phyloP scores from a whole-genome alignment of 2,888 invertebrate species.

The Colletes collaris region DNA sequence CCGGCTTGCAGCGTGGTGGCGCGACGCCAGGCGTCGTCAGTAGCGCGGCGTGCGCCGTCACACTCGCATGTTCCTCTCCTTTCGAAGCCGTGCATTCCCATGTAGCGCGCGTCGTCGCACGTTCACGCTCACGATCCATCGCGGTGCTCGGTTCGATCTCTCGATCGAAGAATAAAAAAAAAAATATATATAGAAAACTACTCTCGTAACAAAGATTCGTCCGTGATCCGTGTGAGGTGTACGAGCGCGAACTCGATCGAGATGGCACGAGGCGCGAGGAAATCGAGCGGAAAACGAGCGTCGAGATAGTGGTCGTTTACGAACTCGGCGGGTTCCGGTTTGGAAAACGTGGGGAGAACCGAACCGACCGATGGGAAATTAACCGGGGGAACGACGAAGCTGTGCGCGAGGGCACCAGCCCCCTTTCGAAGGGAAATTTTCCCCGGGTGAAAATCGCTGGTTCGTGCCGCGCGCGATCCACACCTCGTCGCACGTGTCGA shows the following conservation, averaged over 20 bases:
- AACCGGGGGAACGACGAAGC: conserved; percentile 9
- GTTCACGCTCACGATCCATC: conserved; percentile 18
- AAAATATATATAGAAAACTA: background rate
- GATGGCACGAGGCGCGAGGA: background rate
- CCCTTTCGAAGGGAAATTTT: conserved; percentile 14
- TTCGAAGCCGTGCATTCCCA: conserved; percentile 52
- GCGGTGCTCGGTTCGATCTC: too few species aligned
- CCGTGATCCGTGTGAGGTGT: conserved; percentile 10
- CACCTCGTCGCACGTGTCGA: conserved; percentile 62
- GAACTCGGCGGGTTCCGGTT: background rate
- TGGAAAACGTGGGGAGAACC: background rate
- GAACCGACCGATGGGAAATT: conserved; percentile 17
- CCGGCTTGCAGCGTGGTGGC: conserved; percentile 69
- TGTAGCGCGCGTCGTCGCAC: conserved; percentile 52
- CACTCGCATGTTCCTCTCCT: conserved; percentile 77
- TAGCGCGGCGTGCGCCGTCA: conserved; percentile 82
- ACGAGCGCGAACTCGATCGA: background rate
- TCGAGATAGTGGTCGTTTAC: background rate
- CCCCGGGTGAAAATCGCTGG: conserved; percentile 39
- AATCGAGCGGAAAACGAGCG: background rate
- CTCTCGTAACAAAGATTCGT: background rate
- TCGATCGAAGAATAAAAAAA: background rate
- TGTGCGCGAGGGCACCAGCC: conserved; percentile 8
- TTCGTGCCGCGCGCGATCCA: conserved; percentile 53
- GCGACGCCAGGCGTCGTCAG: conserved; percentile 79